Conservation (phyloP, 2,888 invertebrate genomes). For the Yponomeuta evonymella region DNA sequence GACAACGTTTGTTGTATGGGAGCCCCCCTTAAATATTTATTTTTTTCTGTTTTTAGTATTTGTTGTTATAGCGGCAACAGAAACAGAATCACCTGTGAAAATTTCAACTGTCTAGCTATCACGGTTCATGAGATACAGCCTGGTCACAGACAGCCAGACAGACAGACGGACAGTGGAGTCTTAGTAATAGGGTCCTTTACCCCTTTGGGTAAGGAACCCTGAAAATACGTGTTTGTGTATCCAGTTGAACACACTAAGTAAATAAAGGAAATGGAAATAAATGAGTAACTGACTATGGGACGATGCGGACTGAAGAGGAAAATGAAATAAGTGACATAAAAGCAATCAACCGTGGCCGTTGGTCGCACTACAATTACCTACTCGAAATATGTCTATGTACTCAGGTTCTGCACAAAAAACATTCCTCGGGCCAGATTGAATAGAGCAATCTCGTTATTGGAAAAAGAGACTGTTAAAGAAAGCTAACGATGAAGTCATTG, state of each 20-base stretch:
- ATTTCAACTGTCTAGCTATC: too few relatives aligned
- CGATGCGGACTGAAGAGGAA: background rate
- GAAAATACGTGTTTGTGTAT: too few relatives aligned
- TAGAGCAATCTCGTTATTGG: background rate
- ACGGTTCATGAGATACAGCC: too few relatives aligned
- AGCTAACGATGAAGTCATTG: background rate
- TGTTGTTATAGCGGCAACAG: too few relatives aligned
- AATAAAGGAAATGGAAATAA: background rate
- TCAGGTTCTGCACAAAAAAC: conserved; percentile 6
- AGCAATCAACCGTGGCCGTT: background rate
- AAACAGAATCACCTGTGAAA: too few relatives aligned
- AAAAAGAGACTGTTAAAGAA: background rate
- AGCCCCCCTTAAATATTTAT: too few relatives aligned
- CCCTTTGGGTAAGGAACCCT: too few relatives aligned
- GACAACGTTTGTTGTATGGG: too few relatives aligned
- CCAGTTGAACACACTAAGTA: background rate
- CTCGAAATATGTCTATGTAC: background rate
- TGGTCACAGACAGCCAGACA: too few relatives aligned
- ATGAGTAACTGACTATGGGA: background rate
- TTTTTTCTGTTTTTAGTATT: too few relatives aligned
- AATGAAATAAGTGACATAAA: conserved; percentile 2
- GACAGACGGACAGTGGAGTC: too few relatives aligned
- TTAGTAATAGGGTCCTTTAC: too few relatives aligned
- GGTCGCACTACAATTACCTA: background rate
- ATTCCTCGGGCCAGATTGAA: background rate